Conservation (phyloP, 2,797 vertebrate genomes). For the Oreonectes daqikongensis region DNA sequence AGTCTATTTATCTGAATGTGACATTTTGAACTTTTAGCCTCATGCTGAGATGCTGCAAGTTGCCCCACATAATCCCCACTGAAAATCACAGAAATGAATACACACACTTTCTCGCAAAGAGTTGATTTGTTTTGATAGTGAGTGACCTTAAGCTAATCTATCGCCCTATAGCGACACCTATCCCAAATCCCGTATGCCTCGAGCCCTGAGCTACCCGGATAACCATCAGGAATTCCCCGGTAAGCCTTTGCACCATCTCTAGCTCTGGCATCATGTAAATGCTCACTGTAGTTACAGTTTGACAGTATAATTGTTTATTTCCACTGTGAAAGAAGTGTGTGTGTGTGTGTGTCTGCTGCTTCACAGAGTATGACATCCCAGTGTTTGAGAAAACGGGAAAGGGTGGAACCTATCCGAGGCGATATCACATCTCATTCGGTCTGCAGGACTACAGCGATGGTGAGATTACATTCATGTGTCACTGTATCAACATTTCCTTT, state of each 20-base stretch:
- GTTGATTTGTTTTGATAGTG: not conserved
- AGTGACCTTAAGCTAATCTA: slow-evolving; percentile 2
- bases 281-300: not conserved
- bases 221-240: slow-evolving; percentile 98
- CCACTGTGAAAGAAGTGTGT: not conserved
- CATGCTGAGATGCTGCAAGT: no score
- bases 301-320: not conserved
- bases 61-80: no score
- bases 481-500: not conserved
- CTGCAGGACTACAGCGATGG: slow-evolving; percentile 96
- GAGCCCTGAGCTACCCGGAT: slow-evolving; percentile 98
- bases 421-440: slow-evolving; percentile 91
- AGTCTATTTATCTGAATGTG: no score
- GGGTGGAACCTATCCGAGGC: slow-evolving; percentile 94
- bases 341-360: not conserved
- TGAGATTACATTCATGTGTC: slow-evolving; percentile 64
- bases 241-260: slow-evolving; percentile 60
- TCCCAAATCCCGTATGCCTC: slow-evolving; percentile 94
- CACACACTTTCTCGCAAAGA: no score
- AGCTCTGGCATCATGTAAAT: not conserved
- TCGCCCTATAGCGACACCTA: slow-evolving; percentile 84
- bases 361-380: slow-evolving; percentile 90
- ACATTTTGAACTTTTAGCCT: no score
- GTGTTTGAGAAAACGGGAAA: slow-evolving; percentile 98
- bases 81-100: no score